phyloP scores from a whole-genome alignment of 1,140 invertebrate genomes.

The Littorina saxatilis region DNA sequence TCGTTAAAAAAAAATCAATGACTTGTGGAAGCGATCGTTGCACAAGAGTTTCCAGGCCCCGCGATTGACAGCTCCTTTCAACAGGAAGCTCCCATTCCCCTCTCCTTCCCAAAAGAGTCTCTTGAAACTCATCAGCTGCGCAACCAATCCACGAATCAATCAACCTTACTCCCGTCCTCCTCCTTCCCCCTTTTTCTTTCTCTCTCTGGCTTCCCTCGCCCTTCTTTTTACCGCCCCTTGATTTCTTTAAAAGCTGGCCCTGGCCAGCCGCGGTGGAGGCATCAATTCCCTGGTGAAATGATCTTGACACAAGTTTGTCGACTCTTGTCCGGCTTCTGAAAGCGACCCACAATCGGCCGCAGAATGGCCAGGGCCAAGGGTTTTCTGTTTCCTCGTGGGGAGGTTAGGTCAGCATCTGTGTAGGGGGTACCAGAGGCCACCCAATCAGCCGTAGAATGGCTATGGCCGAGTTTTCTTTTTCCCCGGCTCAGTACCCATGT shows the following conservation, averaged over 20 bases:
- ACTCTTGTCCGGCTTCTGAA: slow-evolving; percentile 20
- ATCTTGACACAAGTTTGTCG: slow-evolving; percentile 26
- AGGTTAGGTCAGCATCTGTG: background rate
- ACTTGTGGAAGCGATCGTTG: too few species aligned
- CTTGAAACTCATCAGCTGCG: slow-evolving; percentile 29
- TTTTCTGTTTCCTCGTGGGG: too few species aligned
- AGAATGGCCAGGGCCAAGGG: slow-evolving; percentile 21
- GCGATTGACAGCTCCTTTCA: too few species aligned
- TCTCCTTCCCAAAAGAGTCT: slow-evolving; percentile 1
- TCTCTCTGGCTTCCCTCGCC: slow-evolving; percentile 9
- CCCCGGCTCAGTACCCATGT: too few species aligned
- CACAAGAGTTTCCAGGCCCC: too few species aligned
- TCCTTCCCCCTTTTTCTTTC: background rate
- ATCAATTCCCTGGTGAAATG: slow-evolving; percentile 15
- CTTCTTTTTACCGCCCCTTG: background rate
- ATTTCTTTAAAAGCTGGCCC: background rate
- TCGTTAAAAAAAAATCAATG: too few species aligned
- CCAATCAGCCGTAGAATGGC: too few species aligned
- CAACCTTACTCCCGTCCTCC: slow-evolving; percentile 16
- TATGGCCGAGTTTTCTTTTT: too few species aligned
- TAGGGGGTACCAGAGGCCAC: background rate
- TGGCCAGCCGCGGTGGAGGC: background rate
- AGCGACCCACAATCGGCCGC: slow-evolving; percentile 14
- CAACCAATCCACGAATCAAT: slow-evolving; percentile 20
- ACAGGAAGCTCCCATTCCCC: background rate